Base-by-base conservation (phyloP, 2,797 vertebrate species). In the Hippoglossus hippoglossus region DNA sequence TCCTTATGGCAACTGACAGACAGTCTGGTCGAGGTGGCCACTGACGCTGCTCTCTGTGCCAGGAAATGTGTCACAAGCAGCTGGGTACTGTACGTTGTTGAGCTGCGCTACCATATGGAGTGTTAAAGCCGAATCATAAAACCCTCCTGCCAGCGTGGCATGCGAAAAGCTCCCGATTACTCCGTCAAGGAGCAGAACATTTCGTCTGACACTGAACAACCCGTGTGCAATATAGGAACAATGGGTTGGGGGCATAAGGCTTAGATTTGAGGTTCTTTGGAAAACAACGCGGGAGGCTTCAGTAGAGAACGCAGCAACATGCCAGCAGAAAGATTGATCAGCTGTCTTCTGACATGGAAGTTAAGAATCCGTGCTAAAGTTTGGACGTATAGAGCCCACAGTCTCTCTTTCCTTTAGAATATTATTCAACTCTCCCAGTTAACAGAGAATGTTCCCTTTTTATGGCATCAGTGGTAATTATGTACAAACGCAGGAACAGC, bases 61-160 rank as follows among this genome's bases (percentile, higher is more conserved):
- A 94, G 91, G 93, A 94, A 94, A 94, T 91, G 94, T 96, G 95
- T 95, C 91, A 91, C 81, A 91, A 90, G 94, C 95, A 96, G 95
- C 95, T 96, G 95, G 93, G 92, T 74, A 53, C 90, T 87, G 87
- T 90, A 91, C 91, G 93, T 93, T 80, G 93, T 93, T 91, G 91
- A 91, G 93, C 93, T 94, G 92, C 84, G 65, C 86, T 85, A 89
- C 94, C 95, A 96, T 96, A 95, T 96, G 96, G 94, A 87, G 86
- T 80, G 93, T 65, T 93, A 94, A 94, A 94, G 91, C 82, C 3
- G 68, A 86, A 77, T 65, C 60, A 52, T 44, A 77, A 78, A 79
- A 49, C 13, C 18, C 70, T 76, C 63, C 86, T 94, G 81, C 76
- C 73, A 63, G 65, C 28, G 15, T 77, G 62, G 72, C 77, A 52